Evolutionary conservation across 2,113 vertebrate species (phyloP).

Genomic region (Okapia johnstoni): DNA sequence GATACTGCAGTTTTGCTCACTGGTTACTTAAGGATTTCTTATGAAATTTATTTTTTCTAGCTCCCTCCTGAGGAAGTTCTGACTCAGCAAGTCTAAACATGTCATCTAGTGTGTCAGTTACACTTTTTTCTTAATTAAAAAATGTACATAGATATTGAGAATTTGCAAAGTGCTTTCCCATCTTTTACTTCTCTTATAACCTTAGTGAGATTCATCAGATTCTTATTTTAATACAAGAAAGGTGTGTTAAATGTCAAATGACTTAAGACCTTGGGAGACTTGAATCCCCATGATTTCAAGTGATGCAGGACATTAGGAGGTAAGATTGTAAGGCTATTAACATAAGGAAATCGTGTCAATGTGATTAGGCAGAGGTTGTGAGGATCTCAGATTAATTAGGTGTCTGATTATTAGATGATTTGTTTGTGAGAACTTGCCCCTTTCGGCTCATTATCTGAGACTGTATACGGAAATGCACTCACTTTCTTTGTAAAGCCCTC

Average conservation of each 20-base stretch:
- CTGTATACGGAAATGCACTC: background rate
- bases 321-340: background rate
- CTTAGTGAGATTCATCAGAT: background rate
- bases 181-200: background rate
- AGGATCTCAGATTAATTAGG: background rate
- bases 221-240: background rate
- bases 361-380: background rate
- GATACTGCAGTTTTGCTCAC: background rate
- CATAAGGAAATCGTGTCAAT: background rate
- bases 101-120: background rate
- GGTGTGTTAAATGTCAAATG: background rate
- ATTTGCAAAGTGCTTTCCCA: background rate
- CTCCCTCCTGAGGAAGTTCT: background rate
- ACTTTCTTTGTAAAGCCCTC: background rate
- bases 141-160: background rate
- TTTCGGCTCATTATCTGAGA: background rate
- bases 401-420: background rate
- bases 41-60: background rate
- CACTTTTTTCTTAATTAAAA: background rate
- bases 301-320: background rate
- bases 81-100: background rate
- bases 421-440: background rate
- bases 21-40: background rate
- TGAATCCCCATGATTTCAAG: background rate
- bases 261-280: background rate